Conservation (phyloP, 64 coral and sea anemone species). For the Montipora sp. region DNA sequence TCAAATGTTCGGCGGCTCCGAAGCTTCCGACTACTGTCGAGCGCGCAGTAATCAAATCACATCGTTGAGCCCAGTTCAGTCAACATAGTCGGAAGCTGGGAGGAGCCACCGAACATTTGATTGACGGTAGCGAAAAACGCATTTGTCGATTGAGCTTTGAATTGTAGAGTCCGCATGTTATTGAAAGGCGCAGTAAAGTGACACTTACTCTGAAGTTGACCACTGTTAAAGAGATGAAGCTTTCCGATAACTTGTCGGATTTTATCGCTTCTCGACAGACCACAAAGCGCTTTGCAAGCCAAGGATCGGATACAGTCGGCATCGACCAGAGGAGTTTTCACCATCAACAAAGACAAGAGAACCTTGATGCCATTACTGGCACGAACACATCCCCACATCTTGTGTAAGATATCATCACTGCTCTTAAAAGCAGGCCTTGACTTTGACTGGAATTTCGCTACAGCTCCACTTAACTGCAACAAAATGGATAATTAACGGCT, state of each 20-base stretch:
- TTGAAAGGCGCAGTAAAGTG: too few relatives aligned
- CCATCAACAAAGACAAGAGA: conserved; percentile 79
- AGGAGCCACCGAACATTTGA: too few relatives aligned
- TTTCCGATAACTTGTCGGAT: conserved; percentile 97
- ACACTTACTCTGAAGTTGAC: conserved; percentile 79
- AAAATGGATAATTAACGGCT: not conserved
- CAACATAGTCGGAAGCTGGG: too few relatives aligned
- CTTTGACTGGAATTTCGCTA: conserved; percentile 58
- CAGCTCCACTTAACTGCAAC: conserved; percentile 58
- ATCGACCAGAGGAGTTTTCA: conserved; percentile 92
- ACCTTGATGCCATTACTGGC: conserved; percentile 92
- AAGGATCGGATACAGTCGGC: conserved; percentile 93
- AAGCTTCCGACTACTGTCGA: too few relatives aligned
- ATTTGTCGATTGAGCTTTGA: too few relatives aligned
- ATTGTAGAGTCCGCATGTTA: too few relatives aligned
- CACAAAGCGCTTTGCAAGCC: conserved; percentile 91
- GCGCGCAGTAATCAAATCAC: too few relatives aligned
- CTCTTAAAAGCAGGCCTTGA: conserved; percentile 45
- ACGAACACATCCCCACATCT: conserved; percentile 88
- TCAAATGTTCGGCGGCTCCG: too few relatives aligned
- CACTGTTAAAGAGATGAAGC: conserved; percentile 88
- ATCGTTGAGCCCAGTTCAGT: too few relatives aligned
- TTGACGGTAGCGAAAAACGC: too few relatives aligned
- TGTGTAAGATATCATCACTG: conserved; percentile 65
- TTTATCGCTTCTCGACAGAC: conserved; percentile 92